These are phyloP conservation scores for Scartelaos histophorus DNA, from an alignment of 2,113 vertebrate species.

Conservation along the genomic window DNA sequence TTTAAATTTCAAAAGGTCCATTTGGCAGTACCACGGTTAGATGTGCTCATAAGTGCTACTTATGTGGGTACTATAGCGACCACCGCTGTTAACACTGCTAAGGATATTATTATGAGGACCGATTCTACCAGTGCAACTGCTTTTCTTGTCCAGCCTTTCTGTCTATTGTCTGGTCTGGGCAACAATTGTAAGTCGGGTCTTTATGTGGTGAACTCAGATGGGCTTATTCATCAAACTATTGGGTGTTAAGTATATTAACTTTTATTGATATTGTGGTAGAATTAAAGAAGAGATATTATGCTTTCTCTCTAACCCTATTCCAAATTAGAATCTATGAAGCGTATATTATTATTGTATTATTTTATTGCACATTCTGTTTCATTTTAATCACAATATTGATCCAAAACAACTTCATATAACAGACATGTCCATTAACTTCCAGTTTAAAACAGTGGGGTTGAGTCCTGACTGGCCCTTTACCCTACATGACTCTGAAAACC, in stretches of 20 bases:
- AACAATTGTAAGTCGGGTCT: too few species aligned
- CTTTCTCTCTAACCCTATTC: too few species aligned
- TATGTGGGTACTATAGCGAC: neutral
- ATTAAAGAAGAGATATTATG: too few species aligned
- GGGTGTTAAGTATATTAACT: neutral
- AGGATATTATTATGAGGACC: neutral
- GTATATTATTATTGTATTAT: neutral
- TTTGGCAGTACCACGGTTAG: neutral
- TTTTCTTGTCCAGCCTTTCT: neutral
- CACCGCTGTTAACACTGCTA: neutral
- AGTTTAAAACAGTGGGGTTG: too few species aligned
- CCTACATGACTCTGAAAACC: too few species aligned
- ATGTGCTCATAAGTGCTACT: neutral
- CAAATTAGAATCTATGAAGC: neutral
- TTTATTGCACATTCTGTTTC: neutral
- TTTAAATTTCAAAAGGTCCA: neutral
- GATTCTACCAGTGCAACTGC: neutral
- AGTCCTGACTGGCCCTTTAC: neutral
- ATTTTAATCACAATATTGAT: neutral
- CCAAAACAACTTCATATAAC: neutral
- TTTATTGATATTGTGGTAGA: neutral
- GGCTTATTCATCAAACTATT: neutral
- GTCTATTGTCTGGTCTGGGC: neutral
- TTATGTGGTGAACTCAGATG: neutral
- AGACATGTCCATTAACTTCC: neutral